Evolutionary conservation across 2,797 vertebrate genomes (phyloP), one percentile per base, ranked within the genome.

Genomic region (Choloepus didactylus): DNA sequence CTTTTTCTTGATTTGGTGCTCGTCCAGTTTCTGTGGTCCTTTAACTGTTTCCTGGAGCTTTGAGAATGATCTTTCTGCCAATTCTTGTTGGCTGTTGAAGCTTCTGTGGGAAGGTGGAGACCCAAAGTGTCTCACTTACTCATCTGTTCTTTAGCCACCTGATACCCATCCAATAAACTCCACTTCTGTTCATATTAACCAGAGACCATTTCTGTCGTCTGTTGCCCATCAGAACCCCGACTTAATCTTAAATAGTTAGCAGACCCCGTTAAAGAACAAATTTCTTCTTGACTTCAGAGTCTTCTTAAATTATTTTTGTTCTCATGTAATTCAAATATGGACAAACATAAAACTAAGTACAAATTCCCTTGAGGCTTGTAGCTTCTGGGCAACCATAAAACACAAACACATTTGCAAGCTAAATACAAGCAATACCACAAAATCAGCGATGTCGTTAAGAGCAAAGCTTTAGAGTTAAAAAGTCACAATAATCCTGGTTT

Each of bases 311-410:
- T 72, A 69, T 86, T 89, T 49, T 82, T 89, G 31, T 67, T 86
- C 60, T 86, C 18, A 19, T 31, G 38, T 46, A 35, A 29, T 44
- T 89, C 76, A 67, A 3, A 62, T 73, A 70, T 41, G n/a, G 27
- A 51, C 51, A 81, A 81, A 11, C 66, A 70, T 49, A 80, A 93
- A 94, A 69, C 77, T 51, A 56, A 89, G 21, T 29, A 64, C 62
- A 60, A 86, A 70, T 49, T 70, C 95, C n/a, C 77, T 72, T 66
- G 38, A 64, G 54, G 54, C 72, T 75, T 83, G 29, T 21, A 35
- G 59, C 51, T 93, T 69, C 86, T 51, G 72, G 73, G 54, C 15
- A 31, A 44, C 85, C 82, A 31, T 46, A 44, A 87, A 97, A 92
- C 64, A 62, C 84, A 89, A 83, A 89, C 19, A 70, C 46, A 64